phyloP scores from a whole-genome alignment of 2,888 invertebrate species.

The Blastobasis lacticolella region DNA sequence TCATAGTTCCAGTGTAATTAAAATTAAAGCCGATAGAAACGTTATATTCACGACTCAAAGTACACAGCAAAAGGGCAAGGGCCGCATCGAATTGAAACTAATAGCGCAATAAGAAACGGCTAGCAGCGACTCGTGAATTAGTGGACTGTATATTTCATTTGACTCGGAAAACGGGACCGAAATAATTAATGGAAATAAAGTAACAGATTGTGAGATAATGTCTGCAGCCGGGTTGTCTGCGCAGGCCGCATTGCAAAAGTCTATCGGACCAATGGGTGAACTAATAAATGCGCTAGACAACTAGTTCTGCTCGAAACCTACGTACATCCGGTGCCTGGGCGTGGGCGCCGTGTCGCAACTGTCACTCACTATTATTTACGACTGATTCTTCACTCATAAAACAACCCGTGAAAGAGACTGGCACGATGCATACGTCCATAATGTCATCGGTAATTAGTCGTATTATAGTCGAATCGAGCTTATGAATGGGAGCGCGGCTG shows the following conservation, averaged over 20 bases:
- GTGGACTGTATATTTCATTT: constrained; percentile 50
- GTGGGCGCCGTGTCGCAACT: constrained; percentile 58
- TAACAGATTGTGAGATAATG: constrained; percentile 59
- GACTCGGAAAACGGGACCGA: constrained; percentile 41
- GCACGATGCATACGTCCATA: constrained; percentile 12
- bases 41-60: constrained; percentile 18
- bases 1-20: too few species aligned
- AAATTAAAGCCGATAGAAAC: constrained; percentile 32
- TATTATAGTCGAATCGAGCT: background rate
- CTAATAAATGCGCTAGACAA: constrained; percentile 42
- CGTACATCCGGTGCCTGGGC: constrained; percentile 66
- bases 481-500: constrained; percentile 45
- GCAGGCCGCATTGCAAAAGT: constrained; percentile 60
- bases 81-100: constrained; percentile 48
- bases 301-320: constrained; percentile 64
- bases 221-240: constrained; percentile 64
- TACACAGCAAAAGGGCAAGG: constrained; percentile 39
- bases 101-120: constrained; percentile 60
- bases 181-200: constrained; percentile 69
- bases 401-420: constrained; percentile 37
- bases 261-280: constrained; percentile 26
- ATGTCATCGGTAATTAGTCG: too few species aligned
- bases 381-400: constrained; percentile 42
- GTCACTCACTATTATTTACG: constrained; percentile 59
- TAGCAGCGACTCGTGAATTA: constrained; percentile 27